Evolutionary conservation across 1,140 invertebrate species (phyloP).

Genomic region (Matsumurasca onukii): DNA sequence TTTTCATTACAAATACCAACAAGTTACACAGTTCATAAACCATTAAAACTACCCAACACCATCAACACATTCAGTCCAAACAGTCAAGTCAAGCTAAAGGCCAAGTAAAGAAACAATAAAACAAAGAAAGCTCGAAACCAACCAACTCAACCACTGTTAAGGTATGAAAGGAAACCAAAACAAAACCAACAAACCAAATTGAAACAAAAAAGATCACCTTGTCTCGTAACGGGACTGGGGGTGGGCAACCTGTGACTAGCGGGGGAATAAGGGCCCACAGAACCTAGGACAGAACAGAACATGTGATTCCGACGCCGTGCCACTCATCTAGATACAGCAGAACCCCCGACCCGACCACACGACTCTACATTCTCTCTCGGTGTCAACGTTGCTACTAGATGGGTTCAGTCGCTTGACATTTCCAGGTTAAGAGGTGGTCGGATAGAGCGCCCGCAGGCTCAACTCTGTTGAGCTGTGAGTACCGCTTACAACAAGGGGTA

Average conservation of each 20-base stretch:
- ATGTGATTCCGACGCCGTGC: conserved; percentile 6
- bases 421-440: too few species aligned
- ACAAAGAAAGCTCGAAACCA: conserved; percentile 19
- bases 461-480: too few species aligned
- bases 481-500: too few species aligned
- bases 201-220: conserved; percentile 40
- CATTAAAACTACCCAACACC: conserved; percentile 10
- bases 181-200: conserved; percentile 23
- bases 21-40: neutral
- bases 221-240: conserved; percentile 43
- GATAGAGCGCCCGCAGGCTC: too few species aligned
- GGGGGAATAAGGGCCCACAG: conserved; percentile 54
- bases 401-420: too few species aligned
- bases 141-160: conserved; percentile 24
- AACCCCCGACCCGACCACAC: too few species aligned
- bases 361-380: too few species aligned
- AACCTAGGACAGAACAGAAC: conserved; percentile 47
- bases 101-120: conserved; percentile 21
- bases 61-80: conserved; percentile 10
- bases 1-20: conserved; percentile 1
- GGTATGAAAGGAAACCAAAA: conserved; percentile 7
- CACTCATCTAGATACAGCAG: too few species aligned
- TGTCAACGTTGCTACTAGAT: too few species aligned
- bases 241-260: conserved; percentile 49
- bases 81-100: conserved; percentile 8